Evolutionary conservation across 2,888 invertebrate species (phyloP).

Genomic region (Myopa testacea): DNA sequence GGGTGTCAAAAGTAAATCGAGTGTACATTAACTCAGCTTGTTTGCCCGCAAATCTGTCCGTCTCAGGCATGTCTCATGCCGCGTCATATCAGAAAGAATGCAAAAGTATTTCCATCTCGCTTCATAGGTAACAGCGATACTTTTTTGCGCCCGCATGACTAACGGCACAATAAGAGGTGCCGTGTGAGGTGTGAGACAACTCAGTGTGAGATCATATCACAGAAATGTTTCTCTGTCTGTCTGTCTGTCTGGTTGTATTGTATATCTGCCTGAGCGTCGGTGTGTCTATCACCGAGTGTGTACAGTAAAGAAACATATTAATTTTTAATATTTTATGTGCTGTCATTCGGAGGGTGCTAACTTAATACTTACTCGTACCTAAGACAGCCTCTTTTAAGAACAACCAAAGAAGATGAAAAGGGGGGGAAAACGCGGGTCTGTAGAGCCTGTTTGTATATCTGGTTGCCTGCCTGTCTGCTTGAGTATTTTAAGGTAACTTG

Average conservation of each 20-base stretch:
- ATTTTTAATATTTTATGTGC: neutral
- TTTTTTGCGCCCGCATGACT: neutral
- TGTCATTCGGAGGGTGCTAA: neutral
- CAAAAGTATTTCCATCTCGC: neutral
- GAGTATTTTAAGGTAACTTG: neutral
- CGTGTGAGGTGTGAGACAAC: neutral
- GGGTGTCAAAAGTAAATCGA: constrained; percentile 45
- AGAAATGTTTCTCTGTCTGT: neutral
- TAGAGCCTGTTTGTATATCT: neutral
- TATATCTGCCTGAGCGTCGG: neutral
- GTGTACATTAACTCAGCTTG: constrained; percentile 33
- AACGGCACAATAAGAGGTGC: neutral
- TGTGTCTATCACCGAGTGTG: neutral
- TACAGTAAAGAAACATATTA: neutral
- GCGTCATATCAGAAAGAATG: neutral
- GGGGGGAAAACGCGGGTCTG: too few relatives aligned
- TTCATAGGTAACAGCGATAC: neutral
- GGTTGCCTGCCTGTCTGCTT: neutral
- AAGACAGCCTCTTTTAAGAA: neutral
- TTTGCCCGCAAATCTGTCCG: neutral
- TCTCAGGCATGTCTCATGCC: neutral
- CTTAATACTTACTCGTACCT: neutral
- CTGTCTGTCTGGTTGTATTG: too few relatives aligned
- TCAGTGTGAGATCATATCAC: neutral
- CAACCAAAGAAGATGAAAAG: neutral